Percentiles rank a stretch among this genome's conserved stretches.
phyloP scores from a whole-genome alignment of 2,113 vertebrate genomes.

The Mola mola region DNA sequence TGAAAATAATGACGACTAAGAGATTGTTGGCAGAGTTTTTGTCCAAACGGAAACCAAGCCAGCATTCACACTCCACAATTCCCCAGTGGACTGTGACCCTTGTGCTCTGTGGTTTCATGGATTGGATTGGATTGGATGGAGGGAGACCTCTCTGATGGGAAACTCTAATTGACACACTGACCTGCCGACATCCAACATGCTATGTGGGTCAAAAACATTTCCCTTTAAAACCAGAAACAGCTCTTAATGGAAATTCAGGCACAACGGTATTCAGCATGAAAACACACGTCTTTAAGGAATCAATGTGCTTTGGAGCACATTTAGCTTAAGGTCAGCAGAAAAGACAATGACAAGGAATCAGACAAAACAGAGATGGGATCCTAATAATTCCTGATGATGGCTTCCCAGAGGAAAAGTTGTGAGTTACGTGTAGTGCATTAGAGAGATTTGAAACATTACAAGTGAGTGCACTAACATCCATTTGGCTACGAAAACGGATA shows the following conservation, averaged over 20 bases:
- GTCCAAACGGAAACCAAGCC: slow-evolving; percentile 57
- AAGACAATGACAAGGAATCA: slow-evolving; percentile 7
- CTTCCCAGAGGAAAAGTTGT: slow-evolving; percentile 43
- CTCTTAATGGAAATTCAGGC: slow-evolving; percentile 12
- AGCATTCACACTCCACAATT: slow-evolving; percentile 56
- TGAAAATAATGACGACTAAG: slow-evolving; percentile 61
- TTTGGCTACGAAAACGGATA: slow-evolving; percentile 30
- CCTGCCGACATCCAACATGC: slow-evolving; percentile 52
- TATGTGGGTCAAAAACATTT: slow-evolving; percentile 42
- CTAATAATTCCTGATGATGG: slow-evolving; percentile 56
- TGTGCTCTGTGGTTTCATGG: slow-evolving; percentile 51
- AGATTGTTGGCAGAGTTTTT: slow-evolving; percentile 46
- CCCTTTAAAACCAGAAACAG: slow-evolving; percentile 29
- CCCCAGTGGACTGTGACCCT: slow-evolving; percentile 57
- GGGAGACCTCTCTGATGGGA: slow-evolving; percentile 18
- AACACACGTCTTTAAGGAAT: slow-evolving; percentile 31
- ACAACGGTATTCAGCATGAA: slow-evolving; percentile 53
- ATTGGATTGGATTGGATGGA: slow-evolving; percentile 13
- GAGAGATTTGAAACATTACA: slow-evolving; percentile 45
- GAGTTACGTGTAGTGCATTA: slow-evolving; percentile 28
- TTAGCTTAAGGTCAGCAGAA: slow-evolving; percentile 39
- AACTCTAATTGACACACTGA: slow-evolving; percentile 59
- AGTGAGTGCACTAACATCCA: slow-evolving; percentile 48
- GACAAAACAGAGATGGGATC: slow-evolving; percentile 29
- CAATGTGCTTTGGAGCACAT: slow-evolving; percentile 4